These are phyloP conservation scores for Bergia puertoricense DNA, from an alignment of 92 coral and sea anemone genomes.

Conservation along the genomic window DNA sequence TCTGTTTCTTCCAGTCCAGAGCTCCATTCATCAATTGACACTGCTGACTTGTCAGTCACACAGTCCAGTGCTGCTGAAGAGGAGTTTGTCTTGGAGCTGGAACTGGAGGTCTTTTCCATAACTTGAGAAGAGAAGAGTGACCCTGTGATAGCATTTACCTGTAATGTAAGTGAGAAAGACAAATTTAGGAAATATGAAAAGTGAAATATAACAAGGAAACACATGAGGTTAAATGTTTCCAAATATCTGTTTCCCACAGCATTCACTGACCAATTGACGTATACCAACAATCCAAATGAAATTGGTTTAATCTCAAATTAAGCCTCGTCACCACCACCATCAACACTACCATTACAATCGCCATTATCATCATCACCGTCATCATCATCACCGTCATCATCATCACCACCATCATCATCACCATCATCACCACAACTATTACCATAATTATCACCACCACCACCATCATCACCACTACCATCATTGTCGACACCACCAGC, in stretches of 20 bases:
- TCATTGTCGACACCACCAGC: background rate
- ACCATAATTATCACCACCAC: background rate
- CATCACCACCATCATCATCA: background rate
- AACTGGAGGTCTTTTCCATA: conserved; percentile 76
- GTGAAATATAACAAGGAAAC: no score
- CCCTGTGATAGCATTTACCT: conserved; percentile 98
- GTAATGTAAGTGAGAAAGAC: background rate
- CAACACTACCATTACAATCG: background rate
- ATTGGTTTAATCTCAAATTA: no score
- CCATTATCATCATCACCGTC: background rate
- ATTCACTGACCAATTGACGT: no score
- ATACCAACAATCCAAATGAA: no score
- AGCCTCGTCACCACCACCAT: background rate
- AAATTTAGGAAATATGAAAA: no score
- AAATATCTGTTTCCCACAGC: no score
- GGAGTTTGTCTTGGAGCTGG: conserved; percentile 42
- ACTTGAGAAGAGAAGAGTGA: conserved; percentile 88
- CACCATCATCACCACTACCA: background rate
- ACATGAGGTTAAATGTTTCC: background rate
- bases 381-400: background rate
- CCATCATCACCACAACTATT: background rate
- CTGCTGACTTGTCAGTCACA: conserved; percentile 68
- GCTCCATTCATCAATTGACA: conserved; percentile 96
- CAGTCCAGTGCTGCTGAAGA: conserved; percentile 25
- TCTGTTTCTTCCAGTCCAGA: conserved; percentile 95